These are phyloP conservation scores for Microtus richardsoni DNA, from an alignment of 2,113 vertebrate species.

Conservation along the genomic window DNA sequence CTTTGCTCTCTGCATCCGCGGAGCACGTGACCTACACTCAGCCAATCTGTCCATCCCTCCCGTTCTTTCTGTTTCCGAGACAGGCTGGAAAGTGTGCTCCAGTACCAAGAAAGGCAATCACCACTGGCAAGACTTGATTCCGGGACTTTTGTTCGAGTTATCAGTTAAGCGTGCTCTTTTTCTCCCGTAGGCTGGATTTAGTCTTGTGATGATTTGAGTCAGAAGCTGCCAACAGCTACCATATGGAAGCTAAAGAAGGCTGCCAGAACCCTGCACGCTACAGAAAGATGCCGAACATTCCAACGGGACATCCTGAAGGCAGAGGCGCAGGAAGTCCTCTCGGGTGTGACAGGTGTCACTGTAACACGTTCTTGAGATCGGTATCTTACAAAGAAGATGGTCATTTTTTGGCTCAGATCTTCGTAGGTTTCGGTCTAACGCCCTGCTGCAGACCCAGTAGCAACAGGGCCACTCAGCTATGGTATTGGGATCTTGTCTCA, in stretches of 20 bases:
- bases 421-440: not conserved
- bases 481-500: not conserved
- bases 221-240: not conserved
- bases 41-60: not conserved
- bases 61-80: not conserved
- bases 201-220: not conserved
- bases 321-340: not conserved
- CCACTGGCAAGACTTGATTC: not conserved
- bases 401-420: not conserved
- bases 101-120: not conserved
- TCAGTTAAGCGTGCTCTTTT: not conserved
- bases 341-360: not conserved
- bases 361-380: not conserved
- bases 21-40: not conserved
- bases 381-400: not conserved
- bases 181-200: not conserved
- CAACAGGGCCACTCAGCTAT: not conserved
- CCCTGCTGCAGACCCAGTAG: not conserved
- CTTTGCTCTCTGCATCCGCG: not conserved
- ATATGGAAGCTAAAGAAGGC: not conserved
- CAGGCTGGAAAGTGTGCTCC: not conserved
- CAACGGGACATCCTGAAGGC: not conserved
- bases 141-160: not conserved
- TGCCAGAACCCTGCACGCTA: not conserved
- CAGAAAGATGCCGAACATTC: slow-evolving; percentile 24